Evolutionary conservation across 2,113 vertebrate genomes (phyloP).

Genomic region (Pomatorhinus ruficollis): DNA sequence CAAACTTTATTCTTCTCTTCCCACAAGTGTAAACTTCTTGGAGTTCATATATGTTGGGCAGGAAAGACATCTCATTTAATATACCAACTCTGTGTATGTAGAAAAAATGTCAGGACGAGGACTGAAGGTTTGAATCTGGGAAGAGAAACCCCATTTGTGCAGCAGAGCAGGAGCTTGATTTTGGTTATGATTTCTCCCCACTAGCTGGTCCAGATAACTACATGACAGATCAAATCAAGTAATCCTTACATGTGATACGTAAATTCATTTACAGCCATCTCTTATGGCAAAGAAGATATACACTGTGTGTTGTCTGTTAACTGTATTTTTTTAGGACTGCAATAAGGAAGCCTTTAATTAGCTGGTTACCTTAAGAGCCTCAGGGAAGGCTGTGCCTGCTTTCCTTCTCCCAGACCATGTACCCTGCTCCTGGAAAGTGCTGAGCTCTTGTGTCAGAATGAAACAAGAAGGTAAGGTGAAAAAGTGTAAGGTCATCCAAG

Average conservation of each 20-base stretch:
- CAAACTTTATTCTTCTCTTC: neutral
- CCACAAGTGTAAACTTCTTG: neutral
- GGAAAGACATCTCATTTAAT: neutral
- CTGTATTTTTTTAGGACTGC: neutral
- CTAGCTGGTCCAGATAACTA: neutral
- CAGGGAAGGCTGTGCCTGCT: neutral
- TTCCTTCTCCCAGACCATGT: neutral
- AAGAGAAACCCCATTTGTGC: neutral
- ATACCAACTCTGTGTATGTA: neutral
- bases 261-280: neutral
- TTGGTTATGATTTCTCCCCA: neutral
- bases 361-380: neutral
- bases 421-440: neutral
- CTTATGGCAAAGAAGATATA: neutral
- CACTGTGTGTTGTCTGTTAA: neutral
- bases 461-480: neutral
- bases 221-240: neutral
- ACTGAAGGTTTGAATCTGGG: neutral
- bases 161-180: neutral
- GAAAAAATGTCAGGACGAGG: neutral
- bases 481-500: neutral
- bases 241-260: neutral
- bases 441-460: neutral
- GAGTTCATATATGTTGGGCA: neutral
- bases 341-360: neutral